A percentile compares a stretch with the other conserved stretches of the same genome.
Conservation (phyloP, 2,797 vertebrate species). For the Ispidina lecontei region DNA sequence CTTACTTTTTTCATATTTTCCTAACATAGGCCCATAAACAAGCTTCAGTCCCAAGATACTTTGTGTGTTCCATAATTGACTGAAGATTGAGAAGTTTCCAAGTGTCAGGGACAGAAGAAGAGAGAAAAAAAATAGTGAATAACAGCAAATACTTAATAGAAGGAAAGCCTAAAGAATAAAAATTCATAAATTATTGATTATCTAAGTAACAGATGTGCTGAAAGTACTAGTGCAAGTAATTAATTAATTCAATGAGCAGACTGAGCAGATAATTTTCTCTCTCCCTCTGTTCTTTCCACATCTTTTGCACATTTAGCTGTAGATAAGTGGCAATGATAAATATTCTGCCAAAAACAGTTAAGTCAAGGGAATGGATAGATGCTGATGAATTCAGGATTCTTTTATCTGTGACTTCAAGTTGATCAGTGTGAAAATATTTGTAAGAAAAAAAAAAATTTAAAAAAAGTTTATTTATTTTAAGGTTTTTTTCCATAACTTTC, state of each 20-base stretch:
- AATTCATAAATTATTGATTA: conserved; percentile 8
- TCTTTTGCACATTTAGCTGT: neutral
- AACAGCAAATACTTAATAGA: neutral
- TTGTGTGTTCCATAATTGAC: neutral
- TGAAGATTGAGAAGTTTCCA: neutral
- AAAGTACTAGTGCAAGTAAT: neutral
- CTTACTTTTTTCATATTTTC: neutral
- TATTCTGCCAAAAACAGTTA: neutral
- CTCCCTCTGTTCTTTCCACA: neutral
- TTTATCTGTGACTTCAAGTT: neutral
- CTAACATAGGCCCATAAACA: neutral
- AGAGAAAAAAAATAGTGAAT: neutral
- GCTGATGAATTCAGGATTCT: neutral
- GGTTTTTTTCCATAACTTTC: neutral
- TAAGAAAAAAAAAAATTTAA: neutral
- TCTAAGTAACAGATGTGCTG: conserved; percentile 8
- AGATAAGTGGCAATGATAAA: neutral
- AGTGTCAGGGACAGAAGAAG: neutral
- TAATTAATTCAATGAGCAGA: neutral
- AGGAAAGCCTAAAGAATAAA: neutral
- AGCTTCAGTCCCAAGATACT: neutral
- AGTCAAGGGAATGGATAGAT: neutral
- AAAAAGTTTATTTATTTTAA: neutral
- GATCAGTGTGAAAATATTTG: neutral
- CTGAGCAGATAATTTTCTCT: neutral